Evolutionary conservation across 1,140 invertebrate species (phyloP).

Genomic region (Papilio polytes): DNA sequence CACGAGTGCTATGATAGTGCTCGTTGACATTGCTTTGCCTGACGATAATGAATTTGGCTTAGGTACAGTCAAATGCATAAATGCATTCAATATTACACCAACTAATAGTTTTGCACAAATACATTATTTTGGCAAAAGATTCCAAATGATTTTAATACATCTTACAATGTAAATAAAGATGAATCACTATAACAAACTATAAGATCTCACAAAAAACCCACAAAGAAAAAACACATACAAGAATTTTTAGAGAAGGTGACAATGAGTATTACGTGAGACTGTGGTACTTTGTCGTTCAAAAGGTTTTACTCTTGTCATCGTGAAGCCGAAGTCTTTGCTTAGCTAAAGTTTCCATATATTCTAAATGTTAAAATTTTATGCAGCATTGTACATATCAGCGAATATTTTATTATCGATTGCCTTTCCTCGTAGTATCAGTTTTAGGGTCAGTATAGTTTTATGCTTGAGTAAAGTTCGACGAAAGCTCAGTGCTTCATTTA

Average conservation of each 20-base stretch:
- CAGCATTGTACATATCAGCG: slow-evolving; percentile 1
- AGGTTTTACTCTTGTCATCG: too few species aligned
- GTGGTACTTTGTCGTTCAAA: neutral
- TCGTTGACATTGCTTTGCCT: slow-evolving; percentile 14
- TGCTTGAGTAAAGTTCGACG: slow-evolving; percentile 13
- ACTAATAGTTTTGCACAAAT: neutral
- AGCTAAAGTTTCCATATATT: neutral
- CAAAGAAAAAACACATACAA: too few species aligned
- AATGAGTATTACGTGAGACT: too few species aligned
- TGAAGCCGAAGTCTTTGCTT: too few species aligned
- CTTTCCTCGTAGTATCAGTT: neutral
- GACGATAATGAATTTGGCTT: slow-evolving; percentile 32
- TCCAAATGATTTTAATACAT: neutral
- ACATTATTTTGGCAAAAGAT: neutral
- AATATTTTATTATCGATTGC: slow-evolving; percentile 16
- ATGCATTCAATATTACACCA: neutral
- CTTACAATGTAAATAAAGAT: neutral
- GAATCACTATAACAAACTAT: neutral
- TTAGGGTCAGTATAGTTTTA: slow-evolving; percentile 20
- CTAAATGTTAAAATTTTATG: neutral
- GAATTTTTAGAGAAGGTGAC: too few species aligned
- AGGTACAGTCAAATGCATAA: slow-evolving; percentile 14
- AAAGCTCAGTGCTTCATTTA: neutral
- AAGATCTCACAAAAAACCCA: neutral
- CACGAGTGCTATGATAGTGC: slow-evolving; percentile 23